A percentile compares a stretch with the other conserved stretches of the same genome.
Evolutionary conservation across 2,113 vertebrate genomes (phyloP).

Genomic region (Sinocyclocheilus grahami): DNA sequence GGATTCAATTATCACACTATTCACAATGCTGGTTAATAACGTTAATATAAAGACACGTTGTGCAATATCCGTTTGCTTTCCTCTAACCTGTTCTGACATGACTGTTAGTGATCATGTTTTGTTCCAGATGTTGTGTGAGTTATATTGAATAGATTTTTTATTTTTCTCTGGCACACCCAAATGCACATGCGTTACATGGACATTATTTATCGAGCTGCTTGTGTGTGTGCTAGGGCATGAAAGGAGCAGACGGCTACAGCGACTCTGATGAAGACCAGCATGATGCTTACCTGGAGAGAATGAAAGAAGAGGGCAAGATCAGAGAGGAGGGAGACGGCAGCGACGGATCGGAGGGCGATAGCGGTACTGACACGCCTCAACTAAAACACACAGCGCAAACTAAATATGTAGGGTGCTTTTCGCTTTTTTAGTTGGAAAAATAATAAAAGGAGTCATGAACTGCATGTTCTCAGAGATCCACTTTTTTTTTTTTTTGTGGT

Average conservation of each 20-base stretch:
- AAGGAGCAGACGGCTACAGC: slow-evolving; percentile 87
- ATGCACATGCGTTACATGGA: slow-evolving; percentile 50
- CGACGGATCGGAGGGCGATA: slow-evolving; percentile 88
- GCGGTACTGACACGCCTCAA: slow-evolving; percentile 73
- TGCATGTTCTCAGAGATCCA: no score
- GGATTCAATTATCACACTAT: not conserved
- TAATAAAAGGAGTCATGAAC: no score
- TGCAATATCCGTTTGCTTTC: no score
- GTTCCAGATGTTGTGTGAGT: not conserved
- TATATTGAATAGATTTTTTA: not conserved
- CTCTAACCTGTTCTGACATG: not conserved
- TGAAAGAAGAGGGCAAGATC: slow-evolving; percentile 98
- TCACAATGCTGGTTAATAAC: not conserved
- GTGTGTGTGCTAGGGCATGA: slow-evolving; percentile 80
- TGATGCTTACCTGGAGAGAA: slow-evolving; percentile 94
- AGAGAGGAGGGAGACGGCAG: slow-evolving; percentile 93
- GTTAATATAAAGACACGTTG: not conserved
- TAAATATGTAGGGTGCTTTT: no score
- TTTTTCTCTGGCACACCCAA: not conserved
- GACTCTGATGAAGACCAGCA: slow-evolving; percentile 96
- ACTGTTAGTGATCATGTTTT: not conserved
- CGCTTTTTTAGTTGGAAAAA: no score
- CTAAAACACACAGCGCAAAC: no score
- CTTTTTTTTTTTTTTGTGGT: no score
- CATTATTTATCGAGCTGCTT: slow-evolving; percentile 59